Evolutionary conservation across 2,888 invertebrate genomes (phyloP).

Genomic region (Micoletzkya japonica): DNA sequence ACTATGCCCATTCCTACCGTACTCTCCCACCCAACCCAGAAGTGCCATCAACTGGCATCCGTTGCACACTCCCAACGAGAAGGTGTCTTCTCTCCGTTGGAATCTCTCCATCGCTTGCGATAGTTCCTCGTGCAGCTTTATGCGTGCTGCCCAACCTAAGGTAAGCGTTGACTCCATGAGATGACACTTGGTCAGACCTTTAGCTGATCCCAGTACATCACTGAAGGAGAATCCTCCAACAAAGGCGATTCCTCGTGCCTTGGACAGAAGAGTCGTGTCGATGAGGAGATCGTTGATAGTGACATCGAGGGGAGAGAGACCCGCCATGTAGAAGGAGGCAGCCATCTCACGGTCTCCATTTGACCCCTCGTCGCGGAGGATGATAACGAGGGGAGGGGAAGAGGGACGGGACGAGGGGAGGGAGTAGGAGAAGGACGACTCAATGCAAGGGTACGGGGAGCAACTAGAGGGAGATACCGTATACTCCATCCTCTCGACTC

Average conservation of each 20-base stretch:
- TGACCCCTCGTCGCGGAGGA: constrained; percentile 91
- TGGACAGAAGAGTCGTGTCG: constrained; percentile 70
- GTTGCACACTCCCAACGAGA: constrained; percentile 96
- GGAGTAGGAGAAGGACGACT: not conserved
- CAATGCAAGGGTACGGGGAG: not conserved
- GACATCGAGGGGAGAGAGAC: constrained; percentile 82
- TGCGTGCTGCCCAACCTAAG: constrained; percentile 88
- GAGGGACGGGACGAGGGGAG: not conserved
- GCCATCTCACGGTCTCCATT: constrained; percentile 97
- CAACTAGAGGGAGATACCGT: not conserved
- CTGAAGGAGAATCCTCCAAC: constrained; percentile 99
- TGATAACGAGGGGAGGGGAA: constrained; percentile 73
- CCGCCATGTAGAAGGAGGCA: constrained; percentile 83
- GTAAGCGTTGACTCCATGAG: constrained; percentile 2
- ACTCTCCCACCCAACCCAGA: constrained; percentile 79
- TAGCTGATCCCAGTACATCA: constrained; percentile 94
- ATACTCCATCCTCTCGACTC: not conserved
- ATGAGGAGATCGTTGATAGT: constrained; percentile 58
- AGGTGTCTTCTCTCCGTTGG: constrained; percentile 76
- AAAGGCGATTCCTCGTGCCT: constrained; percentile 86
- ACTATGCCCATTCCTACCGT: constrained; percentile 28
- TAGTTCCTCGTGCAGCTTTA: constrained; percentile 79
- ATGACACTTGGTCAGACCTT: constrained; percentile 66
- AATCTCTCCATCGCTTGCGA: constrained; percentile 80
- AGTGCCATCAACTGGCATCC: constrained; percentile 94